Percentiles rank a stretch among this genome's conserved stretches.
Conservation (phyloP, 2,797 vertebrate species). For the Hoplostethus mediterraneus region DNA sequence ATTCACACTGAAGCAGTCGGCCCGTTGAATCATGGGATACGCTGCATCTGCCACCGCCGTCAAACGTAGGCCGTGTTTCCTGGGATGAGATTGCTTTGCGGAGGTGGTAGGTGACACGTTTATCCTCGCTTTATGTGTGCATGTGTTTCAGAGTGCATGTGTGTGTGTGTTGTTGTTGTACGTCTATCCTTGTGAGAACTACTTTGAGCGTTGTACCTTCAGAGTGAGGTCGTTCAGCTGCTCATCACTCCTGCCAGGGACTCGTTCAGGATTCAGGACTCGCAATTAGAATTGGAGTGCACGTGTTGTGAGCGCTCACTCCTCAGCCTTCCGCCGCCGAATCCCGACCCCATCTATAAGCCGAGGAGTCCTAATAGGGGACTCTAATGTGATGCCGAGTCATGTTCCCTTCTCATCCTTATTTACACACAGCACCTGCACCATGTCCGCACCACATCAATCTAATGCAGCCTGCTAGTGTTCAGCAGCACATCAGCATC, state of each 20-base stretch:
- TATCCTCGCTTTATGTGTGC: slow-evolving; percentile 49
- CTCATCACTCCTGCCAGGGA: too few species aligned
- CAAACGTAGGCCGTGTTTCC: slow-evolving; percentile 39
- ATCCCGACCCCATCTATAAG: slow-evolving; percentile 25
- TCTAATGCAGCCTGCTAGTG: slow-evolving; percentile 64
- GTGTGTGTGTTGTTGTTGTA: slow-evolving; percentile 12
- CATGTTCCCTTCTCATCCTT: slow-evolving; percentile 69
- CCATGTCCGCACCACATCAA: slow-evolving; percentile 52
- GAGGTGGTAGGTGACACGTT: slow-evolving; percentile 53
- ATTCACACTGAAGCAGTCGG: slow-evolving; percentile 23
- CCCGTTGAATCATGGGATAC: background rate
- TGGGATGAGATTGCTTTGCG: slow-evolving; percentile 27
- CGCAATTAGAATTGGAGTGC: slow-evolving; percentile 1
- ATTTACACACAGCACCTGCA: slow-evolving; percentile 62
- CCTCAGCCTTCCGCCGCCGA: background rate
- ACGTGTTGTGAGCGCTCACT: background rate
- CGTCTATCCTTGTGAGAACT: slow-evolving; percentile 24
- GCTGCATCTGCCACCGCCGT: slow-evolving; percentile 48
- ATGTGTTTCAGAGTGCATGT: background rate
- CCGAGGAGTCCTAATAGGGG: slow-evolving; percentile 34
- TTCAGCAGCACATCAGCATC: slow-evolving; percentile 53
- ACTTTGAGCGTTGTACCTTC: too few species aligned
- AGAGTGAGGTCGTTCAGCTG: too few species aligned
- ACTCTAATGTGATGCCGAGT: slow-evolving; percentile 72
- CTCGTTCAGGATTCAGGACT: too few species aligned